These are phyloP conservation scores for Aethina tumida DNA, from an alignment of 1,140 invertebrate species.

Conservation along the genomic window DNA sequence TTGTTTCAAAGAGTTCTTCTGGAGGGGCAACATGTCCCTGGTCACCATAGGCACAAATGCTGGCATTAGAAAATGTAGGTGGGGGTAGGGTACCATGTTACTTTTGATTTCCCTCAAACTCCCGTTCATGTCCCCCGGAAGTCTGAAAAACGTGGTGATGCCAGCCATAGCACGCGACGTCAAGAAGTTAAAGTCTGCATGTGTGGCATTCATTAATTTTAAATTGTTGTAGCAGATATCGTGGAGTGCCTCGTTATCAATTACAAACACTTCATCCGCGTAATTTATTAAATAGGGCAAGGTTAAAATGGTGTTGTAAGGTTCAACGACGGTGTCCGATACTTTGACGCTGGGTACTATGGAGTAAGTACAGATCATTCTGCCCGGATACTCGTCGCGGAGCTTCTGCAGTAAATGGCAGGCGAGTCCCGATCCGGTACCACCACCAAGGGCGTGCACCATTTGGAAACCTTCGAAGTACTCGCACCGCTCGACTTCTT, in stretches of 20 bases:
- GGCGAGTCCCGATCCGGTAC: constrained; percentile 58
- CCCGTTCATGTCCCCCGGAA: constrained; percentile 65
- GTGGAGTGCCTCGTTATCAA: constrained; percentile 76
- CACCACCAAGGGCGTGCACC: constrained; percentile 59
- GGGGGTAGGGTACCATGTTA: constrained; percentile 68
- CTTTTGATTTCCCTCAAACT: constrained; percentile 62
- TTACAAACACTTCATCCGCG: constrained; percentile 61
- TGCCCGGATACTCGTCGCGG: constrained; percentile 51
- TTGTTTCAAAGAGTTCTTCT: constrained; percentile 56
- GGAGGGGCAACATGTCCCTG: constrained; percentile 39
- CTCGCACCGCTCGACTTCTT: constrained; percentile 59
- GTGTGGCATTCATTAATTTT: constrained; percentile 60
- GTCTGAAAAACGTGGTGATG: constrained; percentile 63
- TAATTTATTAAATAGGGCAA: constrained; percentile 65
- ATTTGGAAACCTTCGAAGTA: constrained; percentile 46
- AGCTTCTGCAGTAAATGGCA: constrained; percentile 51
- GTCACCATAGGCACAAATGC: constrained; percentile 63
- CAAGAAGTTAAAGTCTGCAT: constrained; percentile 53
- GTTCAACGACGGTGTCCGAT: constrained; percentile 69
- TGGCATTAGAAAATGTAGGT: constrained; percentile 69
- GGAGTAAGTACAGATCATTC: constrained; percentile 62
- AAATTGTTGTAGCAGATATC: constrained; percentile 64
- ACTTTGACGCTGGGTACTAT: constrained; percentile 62
- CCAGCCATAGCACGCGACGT: constrained; percentile 58
- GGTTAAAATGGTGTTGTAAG: constrained; percentile 65